phyloP scores from a whole-genome alignment of 2,113 vertebrate genomes.

The Pygoscelis antarcticus region DNA sequence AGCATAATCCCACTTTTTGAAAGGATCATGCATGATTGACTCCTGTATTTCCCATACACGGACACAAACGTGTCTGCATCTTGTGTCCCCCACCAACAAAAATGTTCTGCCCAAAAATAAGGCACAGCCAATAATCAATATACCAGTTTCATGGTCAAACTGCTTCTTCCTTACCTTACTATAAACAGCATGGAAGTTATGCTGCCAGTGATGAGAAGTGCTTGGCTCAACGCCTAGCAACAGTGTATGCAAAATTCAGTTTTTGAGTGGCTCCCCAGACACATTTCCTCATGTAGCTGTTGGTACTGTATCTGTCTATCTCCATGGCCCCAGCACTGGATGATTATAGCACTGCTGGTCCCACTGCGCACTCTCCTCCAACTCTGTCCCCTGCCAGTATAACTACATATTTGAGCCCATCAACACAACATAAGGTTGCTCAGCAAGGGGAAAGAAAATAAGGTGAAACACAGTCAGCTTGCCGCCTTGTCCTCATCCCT shows the following conservation, averaged over 20 bases:
- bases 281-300: neutral
- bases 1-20: neutral
- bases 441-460: neutral
- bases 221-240: conserved; percentile 57
- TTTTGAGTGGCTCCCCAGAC: conserved; percentile 20
- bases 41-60: neutral
- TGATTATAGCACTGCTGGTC: neutral
- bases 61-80: neutral
- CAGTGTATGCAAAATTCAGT: conserved; percentile 20
- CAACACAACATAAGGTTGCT: neutral
- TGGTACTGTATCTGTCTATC: neutral
- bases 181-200: conserved; percentile 4
- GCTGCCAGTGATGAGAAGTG: neutral
- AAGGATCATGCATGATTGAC: neutral
- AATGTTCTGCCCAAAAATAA: neutral
- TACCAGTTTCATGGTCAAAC: neutral
- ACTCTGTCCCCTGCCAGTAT: neutral
- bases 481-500: neutral
- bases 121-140: neutral
- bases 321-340: neutral
- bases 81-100: neutral
- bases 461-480: neutral
- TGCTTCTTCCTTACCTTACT: conserved; percentile 5
- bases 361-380: neutral
- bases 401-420: neutral